phyloP scores from a whole-genome alignment of 2,797 vertebrate species.

The Microcaecilia unicolor region DNA sequence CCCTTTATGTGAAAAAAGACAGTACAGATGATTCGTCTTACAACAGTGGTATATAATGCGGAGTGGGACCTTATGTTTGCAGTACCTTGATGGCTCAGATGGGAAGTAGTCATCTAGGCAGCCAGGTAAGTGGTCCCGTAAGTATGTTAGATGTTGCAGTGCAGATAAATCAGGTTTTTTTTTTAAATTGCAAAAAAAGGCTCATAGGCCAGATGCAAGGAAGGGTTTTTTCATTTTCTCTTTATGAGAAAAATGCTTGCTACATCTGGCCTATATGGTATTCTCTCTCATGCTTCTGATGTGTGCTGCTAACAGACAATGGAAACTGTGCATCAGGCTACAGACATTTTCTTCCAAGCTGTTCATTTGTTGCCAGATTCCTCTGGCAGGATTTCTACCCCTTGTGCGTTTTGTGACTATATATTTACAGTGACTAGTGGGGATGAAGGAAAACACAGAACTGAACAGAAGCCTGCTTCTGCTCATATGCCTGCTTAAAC shows the following conservation, averaged over 20 bases:
- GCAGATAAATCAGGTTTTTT: neutral
- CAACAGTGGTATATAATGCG: too few species aligned
- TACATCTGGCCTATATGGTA: too few species aligned
- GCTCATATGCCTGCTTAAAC: neutral
- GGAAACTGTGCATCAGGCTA: constrained; percentile 10
- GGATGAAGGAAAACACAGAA: neutral
- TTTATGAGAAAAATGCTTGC: too few species aligned
- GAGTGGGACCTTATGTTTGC: too few species aligned
- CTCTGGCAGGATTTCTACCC: neutral
- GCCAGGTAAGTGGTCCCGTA: rapidly evolving
- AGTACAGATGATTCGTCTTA: too few species aligned
- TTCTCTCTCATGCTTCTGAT: too few species aligned
- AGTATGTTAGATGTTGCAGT: rapidly evolving
- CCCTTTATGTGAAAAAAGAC: too few species aligned
- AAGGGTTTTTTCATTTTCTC: neutral
- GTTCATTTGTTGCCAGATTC: neutral
- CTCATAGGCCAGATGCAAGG: rapidly evolving
- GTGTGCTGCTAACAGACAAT: neutral
- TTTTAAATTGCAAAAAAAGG: neutral
- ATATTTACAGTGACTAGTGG: rapidly evolving
- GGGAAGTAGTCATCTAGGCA: rapidly evolving
- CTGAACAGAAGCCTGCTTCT: neutral
- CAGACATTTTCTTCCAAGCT: constrained; percentile 20
- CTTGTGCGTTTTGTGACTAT: neutral
- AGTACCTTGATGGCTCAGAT: too few species aligned